Base-by-base conservation (phyloP, 2,888 invertebrate species). In the Sacculina carcini region DNA sequence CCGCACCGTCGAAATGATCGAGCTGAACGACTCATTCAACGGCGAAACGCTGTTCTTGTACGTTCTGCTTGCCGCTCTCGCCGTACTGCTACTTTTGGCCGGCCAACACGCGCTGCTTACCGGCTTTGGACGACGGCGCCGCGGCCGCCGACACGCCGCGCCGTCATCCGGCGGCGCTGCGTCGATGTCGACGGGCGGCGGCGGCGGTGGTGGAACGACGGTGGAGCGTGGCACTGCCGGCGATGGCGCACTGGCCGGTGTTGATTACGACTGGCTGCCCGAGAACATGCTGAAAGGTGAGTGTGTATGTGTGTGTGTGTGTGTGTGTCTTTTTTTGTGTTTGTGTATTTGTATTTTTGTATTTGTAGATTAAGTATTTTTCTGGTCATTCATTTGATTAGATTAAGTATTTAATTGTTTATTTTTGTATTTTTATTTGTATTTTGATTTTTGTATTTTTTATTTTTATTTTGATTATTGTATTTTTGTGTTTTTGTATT, bases 31-130 rank as follows among this genome's bases (percentile, higher is more conserved):
- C 66, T 92, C 94, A 51, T 71, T 98, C 53, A 96, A 96, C 65
- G 90, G 92, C 23, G 98, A 98, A 73, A 96, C 94, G 23, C 86
- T 96, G 73, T 98, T 98, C 77, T 71, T 99, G 59, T 96, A 96
- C 64, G 74, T 98, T 53, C 83, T 98, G 69, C 73, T 98, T 56
- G 84, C 83, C 21, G 94, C 89, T 3, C 78, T 86, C 53, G 78
- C 78, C 49, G 81, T 94, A 48, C 70, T 96, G 48, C 71, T 85
- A 7, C 58, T 92, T 52, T 86, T 96, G 52, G 73, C 81, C 55
- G 86, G 85, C 1, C 89, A 92, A 63, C 86, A 86, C 63, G 78
- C 84, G 32, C 70, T 92, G 16, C n/a, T n/a, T n/a, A 73, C 83
- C 29, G 79, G 84, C 1, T 77, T 87, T 48, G 85, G 87, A 29